Base-by-base conservation (phyloP, 2,113 vertebrate species). In the Cettia cetti region DNA sequence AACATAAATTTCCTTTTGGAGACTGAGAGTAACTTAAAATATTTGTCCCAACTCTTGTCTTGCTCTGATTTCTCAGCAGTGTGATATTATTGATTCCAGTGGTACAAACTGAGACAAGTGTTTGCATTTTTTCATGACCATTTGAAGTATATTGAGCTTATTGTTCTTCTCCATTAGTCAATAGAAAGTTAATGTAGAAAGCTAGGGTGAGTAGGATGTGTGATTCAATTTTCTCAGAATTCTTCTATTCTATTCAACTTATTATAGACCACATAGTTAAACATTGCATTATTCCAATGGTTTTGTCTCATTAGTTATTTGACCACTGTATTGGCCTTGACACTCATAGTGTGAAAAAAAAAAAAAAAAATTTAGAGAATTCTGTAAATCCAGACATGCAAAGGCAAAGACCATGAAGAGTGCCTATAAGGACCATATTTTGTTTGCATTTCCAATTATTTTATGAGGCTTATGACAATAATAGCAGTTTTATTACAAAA, bases 271-370 rank as follows among this genome's bases (percentile, higher is more conserved):
- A 37, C 11, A 27, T 50, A 79, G n/a, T 37, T 72, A 64, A 80
- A 49, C 7, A 59, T 35, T 0, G 0, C 68, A 40, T 71, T 82
- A 16, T 76, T 35, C 8, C 31, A 79, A 8, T 22, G 7, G 0
- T 68, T 87, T 94, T 87, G 2, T 59, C 37, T 89, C 30, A 39
- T 89, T 86, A 72, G 11, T 78, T 79, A 44, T 18, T 39, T 75
- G 37, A 31, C 5, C 9, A 15, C 17, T 82, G 13, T 40, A n/a
- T 84, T 75, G 71, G 10, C 17, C 30, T 44, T 23, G 35, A 40
- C 19, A 31, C 16, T 79, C 28, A 24, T 4, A 9, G 49, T 42
- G 13, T 9, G 33, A 42, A 81, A 89, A 80, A 76, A 33, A 26
- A 6, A 71, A 76, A 35, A 26, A 6, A 71, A 57, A 27, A 3